A percentile compares a stretch with the other conserved stretches of the same genome.
Evolutionary conservation across 2,888 invertebrate genomes (phyloP).

Genomic region (Watsonalla binaria): DNA sequence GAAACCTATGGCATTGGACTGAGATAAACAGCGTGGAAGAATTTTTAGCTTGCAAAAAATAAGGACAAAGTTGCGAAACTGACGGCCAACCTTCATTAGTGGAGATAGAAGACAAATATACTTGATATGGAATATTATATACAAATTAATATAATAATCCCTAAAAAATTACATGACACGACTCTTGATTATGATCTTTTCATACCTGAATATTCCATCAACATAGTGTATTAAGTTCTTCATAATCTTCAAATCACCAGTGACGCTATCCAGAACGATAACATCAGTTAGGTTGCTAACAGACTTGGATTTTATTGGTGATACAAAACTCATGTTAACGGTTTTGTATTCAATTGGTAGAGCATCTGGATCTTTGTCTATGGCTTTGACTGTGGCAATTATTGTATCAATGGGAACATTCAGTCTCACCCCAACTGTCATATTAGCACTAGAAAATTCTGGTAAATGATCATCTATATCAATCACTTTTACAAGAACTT

Average conservation of each 20-base stretch:
- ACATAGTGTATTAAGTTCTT: slow-evolving; percentile 81
- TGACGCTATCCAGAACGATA: slow-evolving; percentile 82
- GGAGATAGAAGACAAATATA: too few relatives aligned
- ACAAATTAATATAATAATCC: too few relatives aligned
- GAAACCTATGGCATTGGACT: too few relatives aligned
- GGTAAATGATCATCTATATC: slow-evolving; percentile 89
- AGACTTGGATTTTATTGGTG: slow-evolving; percentile 64
- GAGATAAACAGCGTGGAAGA: too few relatives aligned
- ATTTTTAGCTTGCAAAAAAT: too few relatives aligned
- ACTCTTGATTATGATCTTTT: too few relatives aligned
- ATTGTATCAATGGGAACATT: slow-evolving; percentile 86
- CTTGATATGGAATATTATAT: too few relatives aligned
- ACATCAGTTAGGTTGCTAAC: slow-evolving; percentile 69
- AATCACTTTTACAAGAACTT: slow-evolving; percentile 80
- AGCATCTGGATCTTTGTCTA: slow-evolving; percentile 83
- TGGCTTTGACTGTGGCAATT: slow-evolving; percentile 82
- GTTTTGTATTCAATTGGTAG: slow-evolving; percentile 81
- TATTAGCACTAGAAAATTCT: slow-evolving; percentile 79
- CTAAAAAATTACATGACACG: too few relatives aligned
- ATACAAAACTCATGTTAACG: slow-evolving; percentile 78
- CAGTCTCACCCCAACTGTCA: slow-evolving; percentile 85
- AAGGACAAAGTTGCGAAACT: too few relatives aligned
- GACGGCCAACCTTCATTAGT: too few relatives aligned
- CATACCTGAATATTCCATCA: slow-evolving; percentile 81
- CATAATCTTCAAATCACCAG: slow-evolving; percentile 85